A percentile compares a stretch with the other conserved stretches of the same genome.
Evolutionary conservation across 2,888 invertebrate species (phyloP).

Genomic region (Callosobruchus maculatus): DNA sequence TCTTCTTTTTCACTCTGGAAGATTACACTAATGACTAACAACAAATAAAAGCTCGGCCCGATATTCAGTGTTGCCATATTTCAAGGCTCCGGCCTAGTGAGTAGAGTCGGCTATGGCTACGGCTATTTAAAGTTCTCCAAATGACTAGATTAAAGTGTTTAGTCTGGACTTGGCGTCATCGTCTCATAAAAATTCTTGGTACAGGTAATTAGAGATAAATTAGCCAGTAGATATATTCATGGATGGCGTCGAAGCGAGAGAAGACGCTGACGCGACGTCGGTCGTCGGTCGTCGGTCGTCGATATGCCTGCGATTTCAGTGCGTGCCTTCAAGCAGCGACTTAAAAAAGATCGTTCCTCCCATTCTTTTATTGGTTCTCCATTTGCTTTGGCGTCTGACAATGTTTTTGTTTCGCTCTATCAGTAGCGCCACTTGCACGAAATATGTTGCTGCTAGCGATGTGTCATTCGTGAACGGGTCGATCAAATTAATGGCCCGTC

Average conservation of each 20-base stretch:
- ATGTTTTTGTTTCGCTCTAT: neutral
- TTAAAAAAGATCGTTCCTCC: neutral
- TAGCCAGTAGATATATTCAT: neutral
- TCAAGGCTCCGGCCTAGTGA: no score
- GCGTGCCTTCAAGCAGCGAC: neutral
- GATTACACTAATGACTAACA: no score
- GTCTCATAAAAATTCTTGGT: neutral
- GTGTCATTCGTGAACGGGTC: no score
- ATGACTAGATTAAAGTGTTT: neutral
- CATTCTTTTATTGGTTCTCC: neutral
- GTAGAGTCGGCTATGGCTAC: no score
- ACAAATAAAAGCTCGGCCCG: no score
- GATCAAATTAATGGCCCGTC: no score
- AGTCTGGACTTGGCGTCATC: neutral
- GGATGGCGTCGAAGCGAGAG: neutral
- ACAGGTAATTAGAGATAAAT: neutral
- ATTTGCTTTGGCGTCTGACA: neutral
- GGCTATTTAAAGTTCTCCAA: neutral
- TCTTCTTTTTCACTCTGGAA: no score
- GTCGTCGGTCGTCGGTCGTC: neutral
- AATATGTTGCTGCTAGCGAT: no score
- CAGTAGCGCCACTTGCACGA: neutral
- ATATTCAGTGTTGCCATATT: no score
- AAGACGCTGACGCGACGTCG: neutral
- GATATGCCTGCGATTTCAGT: neutral